Evolutionary conservation across 2,797 vertebrate species (phyloP).

Genomic region (Notolabrus celidotus): DNA sequence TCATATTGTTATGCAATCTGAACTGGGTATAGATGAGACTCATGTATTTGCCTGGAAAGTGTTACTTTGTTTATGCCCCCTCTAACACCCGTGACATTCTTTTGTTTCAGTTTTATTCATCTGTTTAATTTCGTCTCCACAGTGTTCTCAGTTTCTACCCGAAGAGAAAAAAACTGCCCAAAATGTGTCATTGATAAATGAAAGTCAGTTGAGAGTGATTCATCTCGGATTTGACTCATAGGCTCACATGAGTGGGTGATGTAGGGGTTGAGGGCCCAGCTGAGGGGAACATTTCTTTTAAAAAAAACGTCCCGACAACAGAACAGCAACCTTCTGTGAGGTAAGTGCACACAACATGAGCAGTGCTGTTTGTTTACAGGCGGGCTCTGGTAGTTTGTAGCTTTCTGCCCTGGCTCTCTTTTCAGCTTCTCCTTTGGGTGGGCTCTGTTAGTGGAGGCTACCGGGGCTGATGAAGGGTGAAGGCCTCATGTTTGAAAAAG

Average conservation of each 20-base stretch:
- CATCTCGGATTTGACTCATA: constrained; percentile 79
- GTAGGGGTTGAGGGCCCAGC: constrained; percentile 43
- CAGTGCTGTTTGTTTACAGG: constrained; percentile 71
- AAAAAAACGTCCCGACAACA: constrained; percentile 34
- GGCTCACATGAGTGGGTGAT: constrained; percentile 62
- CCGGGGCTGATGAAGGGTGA: constrained; percentile 26
- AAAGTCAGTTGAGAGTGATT: constrained; percentile 73
- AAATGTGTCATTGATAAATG: constrained; percentile 73
- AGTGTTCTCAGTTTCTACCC: constrained; percentile 12
- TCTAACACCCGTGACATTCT: not conserved
- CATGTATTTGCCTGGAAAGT: not conserved
- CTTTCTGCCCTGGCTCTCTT: constrained; percentile 25
- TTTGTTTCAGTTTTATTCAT: constrained; percentile 3
- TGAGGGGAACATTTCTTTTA: constrained; percentile 51
- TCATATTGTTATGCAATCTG: constrained; percentile 16
- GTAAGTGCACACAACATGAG: constrained; percentile 43
- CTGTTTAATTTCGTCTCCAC: constrained; percentile 1
- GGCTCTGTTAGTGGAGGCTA: constrained; percentile 32
- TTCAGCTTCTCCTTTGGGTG: constrained; percentile 34
- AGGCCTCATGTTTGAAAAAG: constrained; percentile 28
- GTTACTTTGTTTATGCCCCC: constrained; percentile 14
- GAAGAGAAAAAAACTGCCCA: constrained; percentile 31
- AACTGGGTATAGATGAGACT: constrained; percentile 14
- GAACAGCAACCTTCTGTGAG: constrained; percentile 65
- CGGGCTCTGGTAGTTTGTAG: constrained; percentile 27